phyloP scores from a whole-genome alignment of 2,113 vertebrate species.

The Anseranas semipalmata region DNA sequence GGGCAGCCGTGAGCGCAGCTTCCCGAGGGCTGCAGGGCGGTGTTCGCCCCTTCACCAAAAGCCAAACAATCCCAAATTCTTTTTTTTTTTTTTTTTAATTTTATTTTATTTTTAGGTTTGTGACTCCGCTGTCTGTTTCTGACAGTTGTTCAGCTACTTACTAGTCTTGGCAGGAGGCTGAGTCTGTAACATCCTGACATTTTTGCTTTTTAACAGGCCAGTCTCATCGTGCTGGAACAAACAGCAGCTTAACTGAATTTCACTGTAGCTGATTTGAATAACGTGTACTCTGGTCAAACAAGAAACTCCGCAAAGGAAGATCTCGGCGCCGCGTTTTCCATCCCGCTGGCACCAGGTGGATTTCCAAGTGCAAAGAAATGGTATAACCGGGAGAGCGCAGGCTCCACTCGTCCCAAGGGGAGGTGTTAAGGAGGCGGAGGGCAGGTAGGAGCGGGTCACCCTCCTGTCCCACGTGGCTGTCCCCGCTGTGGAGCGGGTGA shows the following conservation, averaged over 20 bases:
- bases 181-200: slow-evolving; percentile 73
- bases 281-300: slow-evolving; percentile 49
- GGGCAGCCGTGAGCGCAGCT: neutral
- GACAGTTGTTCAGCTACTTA: slow-evolving; percentile 61
- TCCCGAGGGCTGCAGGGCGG: neutral
- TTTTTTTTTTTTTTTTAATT: neutral
- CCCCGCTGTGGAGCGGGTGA: neutral
- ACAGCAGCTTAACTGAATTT: slow-evolving; percentile 69
- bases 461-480: rapidly evolving
- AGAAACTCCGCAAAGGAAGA: slow-evolving; percentile 25
- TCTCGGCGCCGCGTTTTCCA: neutral
- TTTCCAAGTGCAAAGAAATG: neutral
- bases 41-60: neutral
- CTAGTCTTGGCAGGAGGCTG: slow-evolving; percentile 66
- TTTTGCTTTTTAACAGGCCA: slow-evolving; percentile 69
- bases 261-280: slow-evolving; percentile 55
- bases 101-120: neutral
- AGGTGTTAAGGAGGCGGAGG: neutral
- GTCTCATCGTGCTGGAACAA: slow-evolving; percentile 67
- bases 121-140: slow-evolving; percentile 24
- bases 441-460: neutral
- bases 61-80: neutral
- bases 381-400: neutral
- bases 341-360: neutral
- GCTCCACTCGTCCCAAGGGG: neutral